Percentiles rank a stretch among this genome's conserved stretches.
These are phyloP conservation scores for Neostethus bicornis DNA, from an alignment of 2,797 vertebrate species.

Conservation along the genomic window DNA sequence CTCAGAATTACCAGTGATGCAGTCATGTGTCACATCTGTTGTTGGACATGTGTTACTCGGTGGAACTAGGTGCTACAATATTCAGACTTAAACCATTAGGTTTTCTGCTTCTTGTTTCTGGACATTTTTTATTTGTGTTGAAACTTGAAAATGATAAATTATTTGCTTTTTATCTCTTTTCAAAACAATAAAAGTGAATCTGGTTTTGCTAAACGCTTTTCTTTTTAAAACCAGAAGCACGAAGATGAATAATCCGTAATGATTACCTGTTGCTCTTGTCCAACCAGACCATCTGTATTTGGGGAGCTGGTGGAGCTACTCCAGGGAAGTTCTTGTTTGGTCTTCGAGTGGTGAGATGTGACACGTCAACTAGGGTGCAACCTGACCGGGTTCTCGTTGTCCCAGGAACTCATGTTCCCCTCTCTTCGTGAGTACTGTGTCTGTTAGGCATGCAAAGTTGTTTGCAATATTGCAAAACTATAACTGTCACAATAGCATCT, in stretches of 20 bases:
- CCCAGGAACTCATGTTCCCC: slow-evolving; percentile 92
- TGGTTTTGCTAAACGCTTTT: background rate
- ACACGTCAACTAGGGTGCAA: slow-evolving; percentile 89
- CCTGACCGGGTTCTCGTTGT: slow-evolving; percentile 92
- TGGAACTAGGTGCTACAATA: slow-evolving; percentile 41
- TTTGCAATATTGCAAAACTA: no score
- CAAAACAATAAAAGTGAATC: no score
- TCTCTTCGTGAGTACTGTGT: slow-evolving; percentile 89
- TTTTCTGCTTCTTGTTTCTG: slow-evolving; percentile 9
- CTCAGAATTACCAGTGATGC: slow-evolving; percentile 63
- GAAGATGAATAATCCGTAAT: no score
- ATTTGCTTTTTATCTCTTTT: background rate
- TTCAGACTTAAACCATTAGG: slow-evolving; percentile 20
- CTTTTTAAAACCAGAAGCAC: background rate
- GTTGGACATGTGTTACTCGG: slow-evolving; percentile 42
- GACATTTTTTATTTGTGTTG: slow-evolving; percentile 1
- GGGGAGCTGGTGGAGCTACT: slow-evolving; percentile 95
- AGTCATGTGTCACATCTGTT: slow-evolving; percentile 39
- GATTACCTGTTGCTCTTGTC: slow-evolving; percentile 17
- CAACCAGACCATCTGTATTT: slow-evolving; percentile 91
- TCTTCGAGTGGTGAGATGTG: slow-evolving; percentile 91
- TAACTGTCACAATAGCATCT: no score
- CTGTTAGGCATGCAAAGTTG: no score
- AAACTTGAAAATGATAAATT: slow-evolving; percentile 5
- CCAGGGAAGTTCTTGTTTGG: slow-evolving; percentile 96